Conservation (phyloP, 2,113 vertebrate species). For the Toxostoma redivivum region DNA sequence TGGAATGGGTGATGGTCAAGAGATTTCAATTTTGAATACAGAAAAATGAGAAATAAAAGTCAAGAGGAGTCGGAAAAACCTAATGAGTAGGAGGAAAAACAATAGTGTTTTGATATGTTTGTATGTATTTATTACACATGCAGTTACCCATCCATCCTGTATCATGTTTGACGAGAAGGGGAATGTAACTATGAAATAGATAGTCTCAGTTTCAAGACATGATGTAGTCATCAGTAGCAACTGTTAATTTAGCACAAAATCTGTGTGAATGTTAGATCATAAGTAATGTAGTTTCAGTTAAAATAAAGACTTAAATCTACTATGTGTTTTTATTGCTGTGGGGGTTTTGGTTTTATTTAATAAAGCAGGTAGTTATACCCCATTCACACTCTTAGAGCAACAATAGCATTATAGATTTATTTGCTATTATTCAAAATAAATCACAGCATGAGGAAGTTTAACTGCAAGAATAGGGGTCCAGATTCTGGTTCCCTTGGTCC, state of each 20-base stretch:
- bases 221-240: background rate
- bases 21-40: background rate
- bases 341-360: background rate
- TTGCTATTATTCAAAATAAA: background rate
- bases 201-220: conserved; percentile 36
- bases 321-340: background rate
- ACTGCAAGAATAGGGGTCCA: background rate
- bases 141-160: background rate
- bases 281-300: background rate
- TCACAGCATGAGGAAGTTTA: background rate
- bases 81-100: background rate
- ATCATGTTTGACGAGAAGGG: background rate
- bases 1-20: background rate
- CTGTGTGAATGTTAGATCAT: background rate
- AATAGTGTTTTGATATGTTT: background rate
- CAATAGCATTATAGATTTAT: background rate
- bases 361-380: background rate
- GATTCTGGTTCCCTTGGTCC: conserved; percentile 15
- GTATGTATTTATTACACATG: background rate
- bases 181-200: background rate
- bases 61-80: conserved; percentile 1
- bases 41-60: conserved; percentile 27
- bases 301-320: background rate
- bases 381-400: background rate
- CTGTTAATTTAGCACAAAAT: conserved; percentile 41